Conservation (phyloP, 2,113 vertebrate species). For the Panthera uncia region DNA sequence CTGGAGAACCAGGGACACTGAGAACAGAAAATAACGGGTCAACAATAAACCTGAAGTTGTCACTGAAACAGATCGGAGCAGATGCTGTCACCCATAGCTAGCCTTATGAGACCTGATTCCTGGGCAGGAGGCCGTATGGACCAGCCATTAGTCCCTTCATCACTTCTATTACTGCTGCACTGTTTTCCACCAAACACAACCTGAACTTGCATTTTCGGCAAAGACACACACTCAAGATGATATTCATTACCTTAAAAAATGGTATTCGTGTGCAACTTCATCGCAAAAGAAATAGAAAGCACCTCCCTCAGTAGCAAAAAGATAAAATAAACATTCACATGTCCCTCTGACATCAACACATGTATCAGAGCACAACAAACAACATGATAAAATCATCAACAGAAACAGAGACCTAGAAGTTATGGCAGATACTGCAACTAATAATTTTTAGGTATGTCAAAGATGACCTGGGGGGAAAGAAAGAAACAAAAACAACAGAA, state of each 20-base stretch:
- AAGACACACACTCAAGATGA: neutral
- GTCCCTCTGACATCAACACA: neutral
- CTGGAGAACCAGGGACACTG: neutral
- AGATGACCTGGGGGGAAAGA: neutral
- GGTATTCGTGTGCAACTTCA: neutral
- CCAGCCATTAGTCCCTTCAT: neutral
- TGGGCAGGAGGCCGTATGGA: neutral
- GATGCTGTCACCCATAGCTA: too few species aligned
- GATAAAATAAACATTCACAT: neutral
- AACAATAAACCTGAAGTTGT: neutral
- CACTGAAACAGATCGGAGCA: neutral
- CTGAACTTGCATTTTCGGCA: neutral
- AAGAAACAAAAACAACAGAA: constrained; percentile 29
- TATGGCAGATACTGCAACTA: neutral
- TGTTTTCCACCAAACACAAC: neutral
- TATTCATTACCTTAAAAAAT: neutral
- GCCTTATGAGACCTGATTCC: neutral
- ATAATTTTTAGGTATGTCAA: neutral
- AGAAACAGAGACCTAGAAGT: neutral
- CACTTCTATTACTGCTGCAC: neutral
- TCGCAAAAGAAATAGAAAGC: neutral
- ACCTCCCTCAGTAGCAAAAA: neutral
- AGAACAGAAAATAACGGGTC: neutral
- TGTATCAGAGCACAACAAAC: neutral
- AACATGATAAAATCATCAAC: neutral